These are phyloP conservation scores for Sarcophaga subvicina DNA, from an alignment of 2,888 invertebrate genomes.

Conservation along the genomic window DNA sequence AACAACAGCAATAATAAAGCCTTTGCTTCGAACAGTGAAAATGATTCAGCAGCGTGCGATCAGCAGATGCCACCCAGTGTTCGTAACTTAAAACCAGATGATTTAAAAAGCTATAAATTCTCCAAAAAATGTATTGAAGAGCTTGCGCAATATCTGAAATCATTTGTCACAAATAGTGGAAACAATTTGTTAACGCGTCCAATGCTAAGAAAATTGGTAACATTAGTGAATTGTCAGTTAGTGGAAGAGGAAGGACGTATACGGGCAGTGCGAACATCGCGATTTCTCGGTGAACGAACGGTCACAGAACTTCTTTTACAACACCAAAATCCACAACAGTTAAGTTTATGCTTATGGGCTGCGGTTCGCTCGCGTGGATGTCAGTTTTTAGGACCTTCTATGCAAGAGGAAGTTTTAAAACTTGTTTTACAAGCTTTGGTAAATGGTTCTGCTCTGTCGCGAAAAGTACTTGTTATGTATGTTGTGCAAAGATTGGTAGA, in stretches of 20 bases:
- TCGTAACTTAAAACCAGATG: constrained; percentile 82
- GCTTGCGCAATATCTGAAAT: constrained; percentile 93
- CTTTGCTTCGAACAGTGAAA: constrained; percentile 60
- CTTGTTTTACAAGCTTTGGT: constrained; percentile 96
- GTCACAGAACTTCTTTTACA: constrained; percentile 96
- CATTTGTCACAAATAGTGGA: constrained; percentile 84
- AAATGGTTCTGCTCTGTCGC: constrained; percentile 96
- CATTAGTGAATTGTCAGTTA: constrained; percentile 95
- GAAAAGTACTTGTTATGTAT: constrained; percentile 98
- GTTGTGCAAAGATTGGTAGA: constrained; percentile 98
- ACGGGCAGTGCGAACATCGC: constrained; percentile 90
- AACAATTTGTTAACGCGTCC: constrained; percentile 89
- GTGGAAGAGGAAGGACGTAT: constrained; percentile 93
- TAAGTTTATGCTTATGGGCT: constrained; percentile 97
- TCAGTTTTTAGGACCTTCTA: constrained; percentile 98
- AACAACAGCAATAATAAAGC: constrained; percentile 54
- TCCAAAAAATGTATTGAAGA: constrained; percentile 93
- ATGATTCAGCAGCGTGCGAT: constrained; percentile 66
- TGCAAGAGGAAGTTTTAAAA: constrained; percentile 99
- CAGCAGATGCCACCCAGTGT: constrained; percentile 76
- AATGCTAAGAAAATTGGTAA: constrained; percentile 97
- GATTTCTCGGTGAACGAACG: constrained; percentile 96
- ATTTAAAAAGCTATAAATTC: constrained; percentile 83
- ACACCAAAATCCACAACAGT: constrained; percentile 97
- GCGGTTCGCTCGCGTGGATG: constrained; percentile 98